These are phyloP conservation scores for Montifringilla adamsi DNA, from an alignment of 2,113 vertebrate species.

Conservation along the genomic window DNA sequence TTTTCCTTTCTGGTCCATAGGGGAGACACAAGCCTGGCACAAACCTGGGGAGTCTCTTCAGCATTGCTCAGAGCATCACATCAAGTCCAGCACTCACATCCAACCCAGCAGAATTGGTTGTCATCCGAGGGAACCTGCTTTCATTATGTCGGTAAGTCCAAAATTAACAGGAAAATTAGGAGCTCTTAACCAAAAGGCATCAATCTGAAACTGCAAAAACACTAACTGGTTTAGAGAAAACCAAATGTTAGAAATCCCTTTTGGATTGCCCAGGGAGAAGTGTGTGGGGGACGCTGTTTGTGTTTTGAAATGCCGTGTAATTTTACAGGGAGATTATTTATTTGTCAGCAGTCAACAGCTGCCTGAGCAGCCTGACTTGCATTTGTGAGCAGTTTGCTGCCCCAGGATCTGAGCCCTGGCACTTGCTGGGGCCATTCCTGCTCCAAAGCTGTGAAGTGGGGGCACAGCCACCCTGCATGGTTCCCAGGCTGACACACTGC, in stretches of 20 bases:
- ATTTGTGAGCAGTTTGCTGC: neutral
- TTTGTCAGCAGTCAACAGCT: neutral
- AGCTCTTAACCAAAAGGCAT: neutral
- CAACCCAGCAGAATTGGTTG: neutral
- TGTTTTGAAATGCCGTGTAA: neutral
- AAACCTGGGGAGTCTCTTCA: neutral
- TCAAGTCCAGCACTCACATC: neutral
- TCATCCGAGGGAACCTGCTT: neutral
- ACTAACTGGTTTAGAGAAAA: neutral
- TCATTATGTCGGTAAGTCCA: neutral
- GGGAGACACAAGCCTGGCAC: neutral
- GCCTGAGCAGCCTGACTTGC: neutral
- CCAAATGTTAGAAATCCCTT: neutral
- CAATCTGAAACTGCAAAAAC: neutral
- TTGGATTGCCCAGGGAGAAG: neutral
- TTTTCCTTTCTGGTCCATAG: neutral
- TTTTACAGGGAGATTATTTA: neutral
- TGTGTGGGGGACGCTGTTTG: accelerated
- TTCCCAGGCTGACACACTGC: accelerated
- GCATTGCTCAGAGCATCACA: neutral
- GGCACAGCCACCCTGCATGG: neutral
- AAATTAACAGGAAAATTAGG: neutral
- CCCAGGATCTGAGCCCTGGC: accelerated
- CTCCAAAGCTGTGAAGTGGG: accelerated
- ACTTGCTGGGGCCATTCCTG: neutral